Evolutionary conservation across 2,797 vertebrate genomes (phyloP).

Genomic region (Anguilla pacifica): DNA sequence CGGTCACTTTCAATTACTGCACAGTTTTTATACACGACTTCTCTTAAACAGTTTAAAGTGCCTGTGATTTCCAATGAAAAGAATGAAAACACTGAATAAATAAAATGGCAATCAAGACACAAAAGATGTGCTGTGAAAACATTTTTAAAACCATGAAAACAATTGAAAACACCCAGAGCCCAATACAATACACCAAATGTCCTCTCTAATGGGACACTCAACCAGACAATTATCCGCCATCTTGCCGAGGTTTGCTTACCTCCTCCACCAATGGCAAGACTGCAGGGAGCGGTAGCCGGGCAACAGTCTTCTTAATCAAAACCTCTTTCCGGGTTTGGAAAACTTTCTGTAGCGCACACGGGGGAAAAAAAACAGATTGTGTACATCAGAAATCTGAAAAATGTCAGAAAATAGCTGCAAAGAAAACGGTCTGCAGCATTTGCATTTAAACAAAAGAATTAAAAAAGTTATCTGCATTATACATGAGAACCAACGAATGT

Average conservation of each 20-base stretch:
- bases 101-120: not conserved
- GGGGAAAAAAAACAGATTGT: not conserved
- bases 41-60: not conserved
- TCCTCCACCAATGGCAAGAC: slow-evolving; percentile 90
- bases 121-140: not conserved
- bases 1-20: not conserved
- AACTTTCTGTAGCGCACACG: slow-evolving; percentile 81
- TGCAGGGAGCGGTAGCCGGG: slow-evolving; percentile 87
- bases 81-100: not conserved
- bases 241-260: slow-evolving; percentile 65
- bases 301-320: slow-evolving; percentile 90
- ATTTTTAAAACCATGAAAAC: not conserved
- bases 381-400: not conserved
- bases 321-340: slow-evolving; percentile 86
- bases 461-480: not conserved
- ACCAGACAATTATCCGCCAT: not conserved
- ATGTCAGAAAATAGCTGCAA: not conserved
- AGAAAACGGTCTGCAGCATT: not conserved
- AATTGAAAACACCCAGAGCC: too few relatives aligned
- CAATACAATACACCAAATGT: not conserved
- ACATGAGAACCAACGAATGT: not conserved
- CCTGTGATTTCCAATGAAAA: not conserved
- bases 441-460: not conserved
- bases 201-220: too few relatives aligned
- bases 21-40: not conserved